Evolutionary conservation across 2,888 invertebrate species (phyloP), one percentile per base, ranked within the genome.

Genomic region (Parascotia fuliginaria): DNA sequence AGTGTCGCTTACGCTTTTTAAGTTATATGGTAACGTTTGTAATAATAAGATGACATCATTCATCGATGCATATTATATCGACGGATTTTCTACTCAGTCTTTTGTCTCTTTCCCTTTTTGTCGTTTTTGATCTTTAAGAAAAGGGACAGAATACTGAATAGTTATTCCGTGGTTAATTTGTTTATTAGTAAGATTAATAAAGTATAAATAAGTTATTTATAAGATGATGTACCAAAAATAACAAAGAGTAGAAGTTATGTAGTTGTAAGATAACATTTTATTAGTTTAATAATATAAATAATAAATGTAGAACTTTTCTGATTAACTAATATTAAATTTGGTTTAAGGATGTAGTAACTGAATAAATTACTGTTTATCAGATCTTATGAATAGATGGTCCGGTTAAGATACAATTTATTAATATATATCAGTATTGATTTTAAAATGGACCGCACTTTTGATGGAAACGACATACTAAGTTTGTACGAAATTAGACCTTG

Each of bases 171-270:
- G 19, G 19, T 19, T 19, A 19, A 19, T 19, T 19, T 19, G 34
- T 36, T 31, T 13, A 11, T 16, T 37, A 13, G 42, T 42, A 43
- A 16, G 55, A 9, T 12, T 51, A 52, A 45, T 50, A 45, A 59
- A 44, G 44, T 53, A 32, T 40, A 42, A 38, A 34, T 43, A 59
- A 56, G 41, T 52, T 58, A 22, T 68, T 58, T 29, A 45, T 60
- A 67, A 65, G 60, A 65, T 65, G 68, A 68, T 75, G 80, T 82
- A 81, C 79, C 79, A 81, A 82, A 83, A 78, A 82, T 82, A 82
- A 81, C 77, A 75, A 71, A 71, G 68, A 69, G 49, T 76, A 72
- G 65, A 9, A 33, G 70, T 65, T 63, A 64, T 65, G 53, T 73
- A 68, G 60, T 65, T 64, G 50, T 63, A 65, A 59, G 42, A 44